Conservation (phyloP, 2,113 vertebrate genomes). For the Myotis davidii region DNA sequence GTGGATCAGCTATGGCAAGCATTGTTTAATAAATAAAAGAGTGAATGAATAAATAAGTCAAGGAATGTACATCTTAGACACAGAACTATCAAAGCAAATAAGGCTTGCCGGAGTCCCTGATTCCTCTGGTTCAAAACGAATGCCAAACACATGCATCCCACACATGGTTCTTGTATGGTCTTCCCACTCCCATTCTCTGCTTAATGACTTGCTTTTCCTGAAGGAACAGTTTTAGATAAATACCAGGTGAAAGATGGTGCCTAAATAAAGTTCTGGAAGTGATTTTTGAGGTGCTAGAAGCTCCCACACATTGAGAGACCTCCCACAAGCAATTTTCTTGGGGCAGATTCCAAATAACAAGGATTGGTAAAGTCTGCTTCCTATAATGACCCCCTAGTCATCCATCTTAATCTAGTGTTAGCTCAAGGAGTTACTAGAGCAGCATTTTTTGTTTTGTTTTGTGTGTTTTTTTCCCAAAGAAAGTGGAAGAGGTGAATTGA, state of each 20-base stretch:
- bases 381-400: constrained; percentile 42
- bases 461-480: background rate
- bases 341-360: constrained; percentile 59
- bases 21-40: constrained; percentile 20
- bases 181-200: constrained; percentile 46
- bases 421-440: constrained; percentile 26
- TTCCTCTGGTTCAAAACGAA: constrained; percentile 36
- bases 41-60: constrained; percentile 5
- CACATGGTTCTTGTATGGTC: constrained; percentile 65
- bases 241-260: constrained; percentile 63
- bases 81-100: constrained; percentile 41
- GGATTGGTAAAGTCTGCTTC: constrained; percentile 41
- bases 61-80: constrained; percentile 8
- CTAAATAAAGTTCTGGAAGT: constrained; percentile 66
- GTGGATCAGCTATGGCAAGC: background rate
- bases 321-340: constrained; percentile 65
- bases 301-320: constrained; percentile 70
- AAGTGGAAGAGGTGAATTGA: constrained; percentile 14
- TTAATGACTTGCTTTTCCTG: constrained; percentile 69
- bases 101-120: background rate
- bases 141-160: constrained; percentile 53
- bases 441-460: background rate
- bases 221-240: constrained; percentile 70
- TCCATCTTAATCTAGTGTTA: constrained; percentile 53
- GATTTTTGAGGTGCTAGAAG: constrained; percentile 72